phyloP scores from a whole-genome alignment of 2,888 invertebrate species.

The Magallana nippona region DNA sequence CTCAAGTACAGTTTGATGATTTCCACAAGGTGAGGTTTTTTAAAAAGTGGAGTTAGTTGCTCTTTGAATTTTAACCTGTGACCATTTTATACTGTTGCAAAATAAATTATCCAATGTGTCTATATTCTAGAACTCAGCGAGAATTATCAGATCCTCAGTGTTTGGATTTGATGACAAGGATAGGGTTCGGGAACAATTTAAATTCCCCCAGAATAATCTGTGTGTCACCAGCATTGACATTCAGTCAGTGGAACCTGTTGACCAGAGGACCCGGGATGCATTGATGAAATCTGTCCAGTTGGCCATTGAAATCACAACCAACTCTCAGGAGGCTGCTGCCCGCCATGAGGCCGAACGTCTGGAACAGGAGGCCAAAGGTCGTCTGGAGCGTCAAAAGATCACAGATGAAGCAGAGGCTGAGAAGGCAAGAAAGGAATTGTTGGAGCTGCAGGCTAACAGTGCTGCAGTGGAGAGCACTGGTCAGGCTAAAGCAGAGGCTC shows the following conservation, averaged over 20 bases:
- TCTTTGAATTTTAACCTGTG: not conserved
- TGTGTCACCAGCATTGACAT: slow-evolving; percentile 81
- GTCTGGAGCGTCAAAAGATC: slow-evolving; percentile 81
- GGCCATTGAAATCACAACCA: slow-evolving; percentile 82
- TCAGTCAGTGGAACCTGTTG: slow-evolving; percentile 82
- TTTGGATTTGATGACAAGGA: slow-evolving; percentile 81
- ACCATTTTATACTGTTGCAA: not conserved
- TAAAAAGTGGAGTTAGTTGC: not conserved
- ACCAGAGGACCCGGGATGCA: slow-evolving; percentile 81
- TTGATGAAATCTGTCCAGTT: slow-evolving; percentile 82
- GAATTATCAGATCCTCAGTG: slow-evolving; percentile 81
- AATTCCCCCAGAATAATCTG: slow-evolving; percentile 81
- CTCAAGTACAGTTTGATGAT: slow-evolving; percentile 81
- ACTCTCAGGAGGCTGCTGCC: slow-evolving; percentile 82
- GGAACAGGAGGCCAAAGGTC: slow-evolving; percentile 82
- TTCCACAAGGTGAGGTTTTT: slow-evolving; percentile 81
- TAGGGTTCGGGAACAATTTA: slow-evolving; percentile 79
- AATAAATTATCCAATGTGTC: not conserved
- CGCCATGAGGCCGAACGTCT: slow-evolving; percentile 82
- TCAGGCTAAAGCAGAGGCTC: slow-evolving; percentile 82
- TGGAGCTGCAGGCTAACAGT: slow-evolving; percentile 81
- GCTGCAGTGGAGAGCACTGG: slow-evolving; percentile 82
- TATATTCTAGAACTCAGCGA: slow-evolving; percentile 80
- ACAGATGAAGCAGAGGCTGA: slow-evolving; percentile 82
- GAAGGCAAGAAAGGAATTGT: slow-evolving; percentile 78